phyloP scores from a whole-genome alignment of 1,140 invertebrate genomes.

The Drosophila kohkoa region DNA sequence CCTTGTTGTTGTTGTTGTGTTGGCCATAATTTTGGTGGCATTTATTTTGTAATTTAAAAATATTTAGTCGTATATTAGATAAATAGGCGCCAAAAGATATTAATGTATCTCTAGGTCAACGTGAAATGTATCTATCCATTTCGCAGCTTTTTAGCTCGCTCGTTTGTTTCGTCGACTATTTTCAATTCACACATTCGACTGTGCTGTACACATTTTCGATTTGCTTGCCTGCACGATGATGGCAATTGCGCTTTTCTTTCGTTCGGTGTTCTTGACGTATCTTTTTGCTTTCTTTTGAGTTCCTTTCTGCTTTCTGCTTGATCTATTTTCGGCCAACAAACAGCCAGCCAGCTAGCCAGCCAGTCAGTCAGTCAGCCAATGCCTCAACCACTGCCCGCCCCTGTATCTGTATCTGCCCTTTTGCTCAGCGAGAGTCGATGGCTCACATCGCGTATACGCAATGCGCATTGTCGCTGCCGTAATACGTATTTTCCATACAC shows the following conservation, averaged over 20 bases:
- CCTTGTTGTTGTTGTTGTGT: constrained; percentile 14
- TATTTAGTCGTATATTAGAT: constrained; percentile 38
- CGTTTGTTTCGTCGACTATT: constrained; percentile 8
- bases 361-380: constrained; percentile 18
- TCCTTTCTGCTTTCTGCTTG: constrained; percentile 70
- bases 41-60: constrained; percentile 58
- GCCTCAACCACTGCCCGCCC: background rate
- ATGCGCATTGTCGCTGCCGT: constrained; percentile 42
- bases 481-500: constrained; percentile 33
- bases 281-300: constrained; percentile 12
- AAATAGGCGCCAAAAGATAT: constrained; percentile 47
- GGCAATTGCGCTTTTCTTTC: constrained; percentile 63
- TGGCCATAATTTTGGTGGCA: constrained; percentile 56
- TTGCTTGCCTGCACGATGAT: constrained; percentile 34
- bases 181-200: constrained; percentile 24
- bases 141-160: constrained; percentile 5
- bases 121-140: constrained; percentile 58
- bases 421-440: background rate
- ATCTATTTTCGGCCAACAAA: constrained; percentile 70
- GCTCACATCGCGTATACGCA: constrained; percentile 63
- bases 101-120: constrained; percentile 55
- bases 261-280: background rate
- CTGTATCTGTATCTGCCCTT: background rate
- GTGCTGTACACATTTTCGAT: constrained; percentile 35
- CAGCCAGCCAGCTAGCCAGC: constrained; percentile 13